Conservation (phyloP, 2,797 vertebrate species). For the Megaceryle alcyon region DNA sequence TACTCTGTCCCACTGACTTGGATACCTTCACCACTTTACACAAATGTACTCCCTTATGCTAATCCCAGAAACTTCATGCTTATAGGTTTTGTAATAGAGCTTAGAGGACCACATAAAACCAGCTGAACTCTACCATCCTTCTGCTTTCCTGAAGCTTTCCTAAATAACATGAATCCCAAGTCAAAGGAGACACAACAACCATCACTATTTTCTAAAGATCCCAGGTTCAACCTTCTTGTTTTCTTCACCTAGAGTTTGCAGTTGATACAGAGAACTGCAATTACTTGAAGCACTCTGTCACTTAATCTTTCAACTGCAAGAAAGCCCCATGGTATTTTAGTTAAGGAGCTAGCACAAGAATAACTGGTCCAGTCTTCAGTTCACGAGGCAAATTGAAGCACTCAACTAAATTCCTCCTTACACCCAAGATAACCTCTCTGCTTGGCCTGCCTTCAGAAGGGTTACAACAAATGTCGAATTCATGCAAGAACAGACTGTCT, state of each 20-base stretch:
- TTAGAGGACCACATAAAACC: background rate
- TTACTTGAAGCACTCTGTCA: background rate
- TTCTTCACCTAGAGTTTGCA: background rate
- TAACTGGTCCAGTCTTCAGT: background rate
- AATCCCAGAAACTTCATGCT: background rate
- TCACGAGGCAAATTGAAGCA: background rate
- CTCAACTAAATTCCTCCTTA: background rate
- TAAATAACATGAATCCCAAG: background rate
- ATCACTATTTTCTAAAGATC: background rate
- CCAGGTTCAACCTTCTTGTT: background rate
- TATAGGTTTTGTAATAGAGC: rapidly evolving
- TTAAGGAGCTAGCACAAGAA: background rate
- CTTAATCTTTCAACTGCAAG: background rate
- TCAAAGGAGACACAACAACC: background rate
- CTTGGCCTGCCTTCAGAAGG: background rate
- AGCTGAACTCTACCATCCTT: background rate
- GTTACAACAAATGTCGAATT: background rate
- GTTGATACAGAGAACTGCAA: background rate
- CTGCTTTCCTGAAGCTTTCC: background rate
- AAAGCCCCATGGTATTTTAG: background rate
- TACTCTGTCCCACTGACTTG: background rate
- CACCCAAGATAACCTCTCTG: background rate
- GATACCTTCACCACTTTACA: background rate
- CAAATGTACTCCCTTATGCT: background rate
- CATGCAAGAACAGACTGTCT: constrained; percentile 71